Evolutionary conservation across 2,113 vertebrate genomes (phyloP).

Genomic region (Ameiurus melas): DNA sequence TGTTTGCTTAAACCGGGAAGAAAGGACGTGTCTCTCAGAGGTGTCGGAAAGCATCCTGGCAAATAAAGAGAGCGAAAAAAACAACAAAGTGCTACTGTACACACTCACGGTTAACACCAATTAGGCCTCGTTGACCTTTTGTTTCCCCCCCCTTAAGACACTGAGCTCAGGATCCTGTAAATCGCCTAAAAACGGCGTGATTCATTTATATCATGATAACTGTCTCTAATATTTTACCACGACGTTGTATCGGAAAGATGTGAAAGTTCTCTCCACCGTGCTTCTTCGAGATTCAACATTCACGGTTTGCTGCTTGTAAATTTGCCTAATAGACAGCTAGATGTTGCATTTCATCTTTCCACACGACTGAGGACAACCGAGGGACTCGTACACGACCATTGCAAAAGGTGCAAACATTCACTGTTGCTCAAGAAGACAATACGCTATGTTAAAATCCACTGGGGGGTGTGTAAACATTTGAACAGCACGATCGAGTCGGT

Average conservation of each 20-base stretch:
- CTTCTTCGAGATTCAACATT: background rate
- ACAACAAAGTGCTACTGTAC: constrained; percentile 61
- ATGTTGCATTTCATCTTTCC: no score
- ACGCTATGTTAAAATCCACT: no score
- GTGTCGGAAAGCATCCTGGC: constrained; percentile 72
- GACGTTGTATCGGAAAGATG: background rate
- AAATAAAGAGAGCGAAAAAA: constrained; percentile 60
- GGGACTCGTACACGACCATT: no score
- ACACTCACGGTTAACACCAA: background rate
- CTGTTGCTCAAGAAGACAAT: no score
- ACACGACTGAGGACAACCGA: no score
- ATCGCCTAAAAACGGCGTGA: no score
- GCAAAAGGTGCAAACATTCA: no score
- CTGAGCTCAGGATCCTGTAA: background rate
- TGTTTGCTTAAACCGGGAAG: constrained; percentile 52
- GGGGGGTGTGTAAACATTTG: no score
- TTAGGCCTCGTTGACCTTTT: background rate
- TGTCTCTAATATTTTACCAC: background rate
- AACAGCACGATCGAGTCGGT: no score
- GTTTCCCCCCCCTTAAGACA: background rate
- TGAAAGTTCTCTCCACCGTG: background rate
- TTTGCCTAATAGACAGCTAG: background rate
- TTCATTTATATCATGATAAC: background rate
- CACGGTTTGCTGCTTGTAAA: background rate
- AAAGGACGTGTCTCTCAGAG: constrained; percentile 59